phyloP scores from a whole-genome alignment of 2,113 vertebrate species.

The Chaetodon auriga region DNA sequence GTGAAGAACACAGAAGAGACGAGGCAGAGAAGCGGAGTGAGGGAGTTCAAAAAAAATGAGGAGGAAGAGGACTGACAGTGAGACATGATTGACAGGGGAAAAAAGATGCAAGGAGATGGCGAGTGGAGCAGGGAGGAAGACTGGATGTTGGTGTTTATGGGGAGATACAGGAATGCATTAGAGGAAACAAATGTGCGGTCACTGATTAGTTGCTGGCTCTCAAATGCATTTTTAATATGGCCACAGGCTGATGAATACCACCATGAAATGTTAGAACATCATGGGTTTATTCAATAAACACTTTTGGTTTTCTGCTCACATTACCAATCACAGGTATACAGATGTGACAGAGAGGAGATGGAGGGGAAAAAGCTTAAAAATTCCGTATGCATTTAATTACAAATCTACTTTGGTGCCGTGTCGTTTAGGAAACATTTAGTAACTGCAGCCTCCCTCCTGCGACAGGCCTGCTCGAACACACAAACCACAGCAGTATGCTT shows the following conservation, averaged over 20 bases:
- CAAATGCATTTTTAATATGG: constrained; percentile 58
- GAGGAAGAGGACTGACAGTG: constrained; percentile 40
- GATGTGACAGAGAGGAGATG: background rate
- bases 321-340: background rate
- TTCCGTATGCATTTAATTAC: background rate
- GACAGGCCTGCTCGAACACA: constrained; percentile 1
- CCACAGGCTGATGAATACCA: constrained; percentile 26
- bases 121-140: constrained; percentile 15
- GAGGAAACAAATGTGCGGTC: constrained; percentile 45
- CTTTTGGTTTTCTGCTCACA: constrained; percentile 17
- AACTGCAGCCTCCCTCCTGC: constrained; percentile 4
- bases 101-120: constrained; percentile 16
- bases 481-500: constrained; percentile 6
- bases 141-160: constrained; percentile 31
- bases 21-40: constrained; percentile 18
- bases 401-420: background rate
- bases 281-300: constrained; percentile 31
- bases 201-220: constrained; percentile 40
- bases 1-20: constrained; percentile 1
- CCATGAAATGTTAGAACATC: constrained; percentile 31
- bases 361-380: background rate
- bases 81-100: constrained; percentile 56
- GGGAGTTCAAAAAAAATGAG: constrained; percentile 30
- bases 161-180: constrained; percentile 20
- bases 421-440: constrained; percentile 34